phyloP scores from a whole-genome alignment of 2,797 vertebrate species.

The Lagodon rhomboides region DNA sequence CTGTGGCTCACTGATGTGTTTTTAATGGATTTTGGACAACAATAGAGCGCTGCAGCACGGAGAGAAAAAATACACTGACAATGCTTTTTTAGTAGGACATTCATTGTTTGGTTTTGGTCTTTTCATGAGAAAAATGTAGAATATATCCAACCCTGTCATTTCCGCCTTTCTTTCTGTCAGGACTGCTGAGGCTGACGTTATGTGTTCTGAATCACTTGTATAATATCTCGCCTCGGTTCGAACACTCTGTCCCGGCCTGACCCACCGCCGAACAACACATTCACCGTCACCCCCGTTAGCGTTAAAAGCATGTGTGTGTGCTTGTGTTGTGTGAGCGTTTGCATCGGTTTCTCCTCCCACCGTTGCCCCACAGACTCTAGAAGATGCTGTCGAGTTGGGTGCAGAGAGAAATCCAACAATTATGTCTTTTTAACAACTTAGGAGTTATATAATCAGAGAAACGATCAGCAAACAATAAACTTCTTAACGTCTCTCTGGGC shows the following conservation, averaged over 20 bases:
- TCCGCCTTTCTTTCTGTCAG: not conserved
- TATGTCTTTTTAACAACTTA: conserved; percentile 27
- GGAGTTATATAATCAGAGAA: conserved; percentile 62
- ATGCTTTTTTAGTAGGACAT: not conserved
- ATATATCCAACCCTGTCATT: not conserved
- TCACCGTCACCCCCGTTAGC: not conserved
- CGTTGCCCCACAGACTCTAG: not conserved
- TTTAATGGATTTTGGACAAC: not conserved
- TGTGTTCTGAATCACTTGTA: conserved; percentile 27
- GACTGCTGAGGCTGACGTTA: not conserved
- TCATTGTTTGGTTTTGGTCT: not conserved
- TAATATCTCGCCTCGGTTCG: conserved; percentile 43
- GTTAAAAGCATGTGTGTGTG: conserved; percentile 15
- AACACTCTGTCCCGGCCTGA: conserved; percentile 18
- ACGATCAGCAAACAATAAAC: conserved; percentile 43
- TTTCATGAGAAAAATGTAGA: not conserved
- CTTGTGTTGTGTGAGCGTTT: not conserved
- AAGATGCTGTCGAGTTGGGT: too few species aligned
- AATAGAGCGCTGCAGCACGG: not conserved
- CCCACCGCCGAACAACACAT: conserved; percentile 20
- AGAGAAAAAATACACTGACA: not conserved
- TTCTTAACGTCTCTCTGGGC: conserved; percentile 46
- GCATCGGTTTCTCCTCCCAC: conserved; percentile 3
- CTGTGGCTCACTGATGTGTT: not conserved
- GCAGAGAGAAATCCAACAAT: conserved; percentile 8